These are phyloP conservation scores for Endomychus coccineus DNA, from an alignment of 2,888 invertebrate genomes.

Conservation along the genomic window DNA sequence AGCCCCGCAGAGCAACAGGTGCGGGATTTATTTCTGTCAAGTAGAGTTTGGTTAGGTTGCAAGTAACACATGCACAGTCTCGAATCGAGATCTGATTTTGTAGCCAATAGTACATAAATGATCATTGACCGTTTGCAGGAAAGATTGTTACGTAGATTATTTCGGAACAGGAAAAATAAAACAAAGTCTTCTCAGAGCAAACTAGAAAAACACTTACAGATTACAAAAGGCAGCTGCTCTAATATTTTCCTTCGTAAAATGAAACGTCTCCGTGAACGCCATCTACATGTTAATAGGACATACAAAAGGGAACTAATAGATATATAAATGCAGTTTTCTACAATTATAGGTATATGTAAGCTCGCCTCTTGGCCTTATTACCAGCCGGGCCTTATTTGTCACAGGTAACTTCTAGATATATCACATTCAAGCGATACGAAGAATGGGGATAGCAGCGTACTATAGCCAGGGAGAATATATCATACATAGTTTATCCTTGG, in stretches of 20 bases:
- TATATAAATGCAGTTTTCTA: neutral
- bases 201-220: too few species aligned
- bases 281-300: neutral
- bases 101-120: too few species aligned
- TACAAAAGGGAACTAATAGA: neutral
- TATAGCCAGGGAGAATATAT: too few species aligned
- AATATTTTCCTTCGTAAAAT: too few species aligned
- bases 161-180: neutral
- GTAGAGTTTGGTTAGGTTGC: constrained; percentile 2
- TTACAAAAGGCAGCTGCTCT: too few species aligned
- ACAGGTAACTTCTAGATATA: too few species aligned
- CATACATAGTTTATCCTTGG: too few species aligned
- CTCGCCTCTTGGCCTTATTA: neutral
- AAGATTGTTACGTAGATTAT: neutral
- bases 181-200: neutral
- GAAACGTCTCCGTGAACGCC: neutral
- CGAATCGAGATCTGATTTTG: too few species aligned
- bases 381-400: constrained; percentile 1
- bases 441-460: too few species aligned
- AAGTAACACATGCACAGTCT: too few species aligned
- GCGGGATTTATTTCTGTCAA: neutral
- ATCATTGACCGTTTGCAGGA: neutral
- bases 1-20: neutral
- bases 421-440: too few species aligned
- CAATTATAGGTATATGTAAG: too few species aligned